Conservation (phyloP, 1,140 invertebrate genomes). For the Scaptomyza montana region DNA sequence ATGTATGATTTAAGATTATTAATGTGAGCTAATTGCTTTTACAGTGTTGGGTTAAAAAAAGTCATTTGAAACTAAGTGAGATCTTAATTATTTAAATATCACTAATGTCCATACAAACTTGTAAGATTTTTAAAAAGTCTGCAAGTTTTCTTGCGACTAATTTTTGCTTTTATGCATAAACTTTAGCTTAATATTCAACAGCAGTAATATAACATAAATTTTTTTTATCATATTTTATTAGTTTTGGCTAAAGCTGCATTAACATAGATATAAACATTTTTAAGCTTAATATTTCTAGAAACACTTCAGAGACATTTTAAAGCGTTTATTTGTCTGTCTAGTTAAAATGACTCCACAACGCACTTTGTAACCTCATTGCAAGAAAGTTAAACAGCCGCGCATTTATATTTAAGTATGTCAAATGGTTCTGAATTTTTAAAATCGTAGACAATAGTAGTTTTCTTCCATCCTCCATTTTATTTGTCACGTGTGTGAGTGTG, state of each 20-base stretch:
- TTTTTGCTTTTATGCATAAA: too few relatives aligned
- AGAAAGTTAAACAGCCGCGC: neutral
- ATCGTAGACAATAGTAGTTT: constrained; percentile 63
- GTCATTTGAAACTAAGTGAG: too few relatives aligned
- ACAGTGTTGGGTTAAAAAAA: too few relatives aligned
- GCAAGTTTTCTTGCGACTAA: too few relatives aligned
- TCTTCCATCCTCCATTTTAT: constrained; percentile 1
- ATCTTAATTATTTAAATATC: too few relatives aligned
- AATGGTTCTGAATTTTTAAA: constrained; percentile 56
- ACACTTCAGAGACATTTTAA: neutral
- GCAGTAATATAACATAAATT: neutral
- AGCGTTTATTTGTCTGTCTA: neutral
- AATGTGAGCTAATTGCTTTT: neutral
- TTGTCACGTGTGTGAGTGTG: constrained; percentile 56
- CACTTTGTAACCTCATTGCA: neutral
- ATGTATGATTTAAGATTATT: neutral
- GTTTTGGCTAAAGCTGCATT: neutral
- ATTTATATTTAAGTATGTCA: constrained; percentile 32
- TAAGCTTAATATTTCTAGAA: neutral
- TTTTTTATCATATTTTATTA: constrained; percentile 1
- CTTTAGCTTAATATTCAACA: too few relatives aligned
- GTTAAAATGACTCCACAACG: neutral
- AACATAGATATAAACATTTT: neutral
- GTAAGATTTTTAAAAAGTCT: too few relatives aligned
- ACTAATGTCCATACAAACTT: too few relatives aligned